These are phyloP conservation scores for Drosophila prostipennis DNA, from an alignment of 2,888 invertebrate genomes.

Conservation along the genomic window DNA sequence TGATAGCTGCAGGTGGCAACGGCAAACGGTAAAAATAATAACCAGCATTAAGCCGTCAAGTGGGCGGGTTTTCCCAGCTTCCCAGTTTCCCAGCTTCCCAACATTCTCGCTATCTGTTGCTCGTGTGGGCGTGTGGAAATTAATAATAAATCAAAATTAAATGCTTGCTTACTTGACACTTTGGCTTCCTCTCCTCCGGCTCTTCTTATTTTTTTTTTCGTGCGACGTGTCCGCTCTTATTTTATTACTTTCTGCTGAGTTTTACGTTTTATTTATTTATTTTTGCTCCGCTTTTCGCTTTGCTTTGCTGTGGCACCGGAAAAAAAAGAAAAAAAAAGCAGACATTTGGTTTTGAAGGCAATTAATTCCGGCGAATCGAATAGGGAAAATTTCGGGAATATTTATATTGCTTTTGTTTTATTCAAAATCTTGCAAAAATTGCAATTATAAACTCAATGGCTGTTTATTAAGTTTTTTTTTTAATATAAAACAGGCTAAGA, in stretches of 20 bases:
- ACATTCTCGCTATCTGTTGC: slow-evolving; percentile 7
- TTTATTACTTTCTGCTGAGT: slow-evolving; percentile 47
- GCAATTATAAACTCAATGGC: too few species aligned
- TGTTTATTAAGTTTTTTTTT: too few species aligned
- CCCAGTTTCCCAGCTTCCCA: not conserved
- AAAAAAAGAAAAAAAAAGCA: slow-evolving; percentile 18
- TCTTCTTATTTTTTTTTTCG: slow-evolving; percentile 24
- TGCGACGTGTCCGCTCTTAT: slow-evolving; percentile 42
- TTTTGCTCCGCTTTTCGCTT: slow-evolving; percentile 19
- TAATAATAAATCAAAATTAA: slow-evolving; percentile 78
- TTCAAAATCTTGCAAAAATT: too few species aligned
- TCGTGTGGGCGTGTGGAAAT: slow-evolving; percentile 60
- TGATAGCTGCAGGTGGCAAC: slow-evolving; percentile 31
- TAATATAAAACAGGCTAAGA: too few species aligned
- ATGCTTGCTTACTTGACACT: slow-evolving; percentile 77
- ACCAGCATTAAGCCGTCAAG: slow-evolving; percentile 26
- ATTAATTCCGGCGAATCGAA: slow-evolving; percentile 50
- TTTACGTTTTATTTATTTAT: slow-evolving; percentile 41
- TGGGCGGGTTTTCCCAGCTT: not conserved
- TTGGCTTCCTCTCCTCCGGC: slow-evolving; percentile 47
- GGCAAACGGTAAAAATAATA: slow-evolving; percentile 22
- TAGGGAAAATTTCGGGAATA: not conserved
- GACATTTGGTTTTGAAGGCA: slow-evolving; percentile 27
- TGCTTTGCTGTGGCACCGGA: slow-evolving; percentile 18
- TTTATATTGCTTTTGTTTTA: too few species aligned